Evolutionary conservation across 2,797 vertebrate genomes (phyloP), one percentile per base, ranked within the genome.

Genomic region (Bradypodion ventrale): DNA sequence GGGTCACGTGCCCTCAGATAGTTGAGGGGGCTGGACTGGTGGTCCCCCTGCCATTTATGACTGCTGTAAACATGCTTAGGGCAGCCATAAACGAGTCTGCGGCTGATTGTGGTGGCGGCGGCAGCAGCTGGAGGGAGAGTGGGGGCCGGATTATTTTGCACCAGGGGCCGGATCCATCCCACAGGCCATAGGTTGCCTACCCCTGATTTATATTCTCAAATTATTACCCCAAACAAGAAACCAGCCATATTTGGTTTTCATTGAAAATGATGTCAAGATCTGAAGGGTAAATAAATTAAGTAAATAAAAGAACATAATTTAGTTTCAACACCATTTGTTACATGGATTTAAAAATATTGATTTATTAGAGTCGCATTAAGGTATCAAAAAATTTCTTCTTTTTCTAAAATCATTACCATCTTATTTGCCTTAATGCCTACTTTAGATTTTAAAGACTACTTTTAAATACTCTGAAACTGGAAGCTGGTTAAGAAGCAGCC

Each of bases 181-280:
- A n/a, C n/a, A n/a, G n/a, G n/a, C n/a, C n/a, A n/a, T n/a, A n/a
- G n/a, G n/a, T n/a, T n/a, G n/a, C n/a, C n/a, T n/a, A n/a, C n/a
- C n/a, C n/a, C n/a, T n/a, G n/a, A 37, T 62, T 60, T 63, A 63
- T 75, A 32, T 16, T 83, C 62, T 40, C 42, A 75, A 83, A 83
- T 37, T 23, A 66, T 82, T 10, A 35, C 16, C 25, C 37, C 21
- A 75, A 83, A 83, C 25, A 40, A 56, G 70, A 74, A 63, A 75
- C 80, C 73, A 40, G 49, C 52, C 40, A 46, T 78, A 44, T n/a
- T 78, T 78, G 59, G 40, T 52, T 81, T 60, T 25, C 59, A 46
- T 73, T 82, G 40, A 32, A 25, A 73, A 44, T 13, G 32, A 44
- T 62, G 42, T 60, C 73, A 56, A 29, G 25, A 40, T 69, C n/a